A percentile compares a stretch with the other conserved stretches of the same genome.
phyloP scores from a whole-genome alignment of 2,113 vertebrate genomes.

The Baryphthengus martii region DNA sequence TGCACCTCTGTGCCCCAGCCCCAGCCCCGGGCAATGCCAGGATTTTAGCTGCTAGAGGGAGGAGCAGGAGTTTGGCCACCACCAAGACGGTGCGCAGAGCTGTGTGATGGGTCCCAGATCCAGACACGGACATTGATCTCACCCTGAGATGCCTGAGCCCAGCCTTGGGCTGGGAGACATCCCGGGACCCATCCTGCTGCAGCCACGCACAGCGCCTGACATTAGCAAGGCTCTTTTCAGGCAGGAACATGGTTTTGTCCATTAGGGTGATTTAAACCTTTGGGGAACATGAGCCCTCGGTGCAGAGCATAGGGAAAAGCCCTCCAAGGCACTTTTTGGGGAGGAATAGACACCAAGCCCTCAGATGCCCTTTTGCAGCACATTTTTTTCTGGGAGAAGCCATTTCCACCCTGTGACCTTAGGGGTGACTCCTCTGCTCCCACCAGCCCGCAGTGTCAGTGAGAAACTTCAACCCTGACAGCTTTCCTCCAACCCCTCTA shows the following conservation, averaged over 20 bases:
- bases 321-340: neutral
- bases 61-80: accelerated
- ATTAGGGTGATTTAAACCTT: neutral
- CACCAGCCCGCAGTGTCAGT: neutral
- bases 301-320: neutral
- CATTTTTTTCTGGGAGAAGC: neutral
- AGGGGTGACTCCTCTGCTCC: neutral
- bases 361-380: accelerated
- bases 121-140: accelerated
- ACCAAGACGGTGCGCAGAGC: neutral
- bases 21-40: neutral
- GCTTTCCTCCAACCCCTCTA: neutral
- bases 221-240: neutral
- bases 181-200: neutral
- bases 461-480: neutral
- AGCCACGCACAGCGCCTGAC: accelerated
- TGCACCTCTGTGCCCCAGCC: neutral
- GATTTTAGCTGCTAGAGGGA: neutral
- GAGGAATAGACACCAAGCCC: neutral
- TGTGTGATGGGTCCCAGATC: neutral
- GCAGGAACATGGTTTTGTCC: neutral
- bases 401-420: neutral
- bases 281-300: neutral
- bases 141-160: neutral
- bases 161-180: neutral